Conservation (phyloP, 2,113 vertebrate species). For the Neotoma lepida region DNA sequence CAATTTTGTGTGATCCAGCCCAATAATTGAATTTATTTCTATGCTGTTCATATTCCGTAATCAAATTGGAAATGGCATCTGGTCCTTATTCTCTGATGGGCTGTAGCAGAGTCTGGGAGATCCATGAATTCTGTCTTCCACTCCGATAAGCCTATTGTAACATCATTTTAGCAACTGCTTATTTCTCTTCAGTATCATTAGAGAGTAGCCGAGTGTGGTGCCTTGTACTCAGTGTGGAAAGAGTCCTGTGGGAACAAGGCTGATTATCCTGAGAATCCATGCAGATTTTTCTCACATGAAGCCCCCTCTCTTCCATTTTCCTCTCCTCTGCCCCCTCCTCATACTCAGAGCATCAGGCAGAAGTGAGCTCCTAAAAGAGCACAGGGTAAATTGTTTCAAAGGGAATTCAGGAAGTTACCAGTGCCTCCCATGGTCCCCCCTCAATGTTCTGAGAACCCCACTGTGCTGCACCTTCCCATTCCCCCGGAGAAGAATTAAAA, state of each 20-base stretch:
- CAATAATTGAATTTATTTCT: slow-evolving; percentile 64
- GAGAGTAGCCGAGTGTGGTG: neutral
- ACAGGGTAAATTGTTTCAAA: neutral
- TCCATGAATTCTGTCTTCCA: neutral
- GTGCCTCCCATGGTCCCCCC: neutral
- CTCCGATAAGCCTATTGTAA: neutral
- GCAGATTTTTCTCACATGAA: neutral
- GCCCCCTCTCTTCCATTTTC: accelerated
- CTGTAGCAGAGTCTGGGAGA: neutral
- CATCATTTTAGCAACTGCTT: neutral
- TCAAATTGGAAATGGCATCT: slow-evolving; percentile 57
- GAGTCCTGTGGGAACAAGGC: neutral
- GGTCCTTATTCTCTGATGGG: neutral
- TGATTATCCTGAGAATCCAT: neutral
- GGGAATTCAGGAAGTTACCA: neutral
- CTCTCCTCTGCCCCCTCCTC: accelerated
- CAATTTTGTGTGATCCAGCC: slow-evolving; percentile 23
- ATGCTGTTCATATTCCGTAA: neutral
- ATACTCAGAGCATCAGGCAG: neutral
- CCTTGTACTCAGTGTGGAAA: neutral
- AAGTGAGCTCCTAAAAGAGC: neutral
- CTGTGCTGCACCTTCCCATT: neutral
- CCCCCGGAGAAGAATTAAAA: neutral
- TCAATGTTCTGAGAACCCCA: neutral
- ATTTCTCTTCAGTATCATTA: neutral